Conservation (phyloP, 1,140 invertebrate genomes). For the Drosophila sturtevanti region DNA sequence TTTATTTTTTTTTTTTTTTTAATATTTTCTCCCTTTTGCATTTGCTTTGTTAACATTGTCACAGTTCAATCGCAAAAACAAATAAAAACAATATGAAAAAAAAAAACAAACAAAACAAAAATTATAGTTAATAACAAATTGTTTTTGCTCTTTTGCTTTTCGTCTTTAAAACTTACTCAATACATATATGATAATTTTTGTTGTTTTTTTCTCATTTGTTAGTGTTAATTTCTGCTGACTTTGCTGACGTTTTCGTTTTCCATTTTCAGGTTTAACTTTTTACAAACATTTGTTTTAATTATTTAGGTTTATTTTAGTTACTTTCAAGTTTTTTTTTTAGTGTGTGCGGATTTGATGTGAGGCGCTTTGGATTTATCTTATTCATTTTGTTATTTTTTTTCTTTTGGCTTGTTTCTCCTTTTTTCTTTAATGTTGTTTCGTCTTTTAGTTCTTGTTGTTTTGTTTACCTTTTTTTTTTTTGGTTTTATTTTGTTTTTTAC, state of each 20-base stretch:
- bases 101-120: background rate
- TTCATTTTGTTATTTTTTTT: too few relatives aligned
- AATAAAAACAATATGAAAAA: conserved; percentile 52
- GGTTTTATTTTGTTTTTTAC: conserved; percentile 24
- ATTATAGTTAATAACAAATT: background rate
- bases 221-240: conserved; percentile 7
- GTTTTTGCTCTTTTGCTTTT: conserved; percentile 17
- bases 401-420: conserved; percentile 20
- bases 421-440: conserved; percentile 35
- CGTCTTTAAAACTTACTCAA: conserved; percentile 39
- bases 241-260: conserved; percentile 14
- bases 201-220: conserved; percentile 17
- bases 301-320: conserved; percentile 16
- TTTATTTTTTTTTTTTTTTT: too few relatives aligned
- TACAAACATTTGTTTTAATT: conserved; percentile 43
- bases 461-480: conserved; percentile 35
- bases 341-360: conserved; percentile 38
- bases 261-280: conserved; percentile 47
- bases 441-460: conserved; percentile 7
- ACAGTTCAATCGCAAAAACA: conserved; percentile 64
- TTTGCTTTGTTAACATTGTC: conserved; percentile 51
- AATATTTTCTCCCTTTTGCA: background rate
- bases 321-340: conserved; percentile 8
- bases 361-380: conserved; percentile 57
- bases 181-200: conserved; percentile 31